Conservation (phyloP, 1,140 invertebrate species). For the Dryas iulia region DNA sequence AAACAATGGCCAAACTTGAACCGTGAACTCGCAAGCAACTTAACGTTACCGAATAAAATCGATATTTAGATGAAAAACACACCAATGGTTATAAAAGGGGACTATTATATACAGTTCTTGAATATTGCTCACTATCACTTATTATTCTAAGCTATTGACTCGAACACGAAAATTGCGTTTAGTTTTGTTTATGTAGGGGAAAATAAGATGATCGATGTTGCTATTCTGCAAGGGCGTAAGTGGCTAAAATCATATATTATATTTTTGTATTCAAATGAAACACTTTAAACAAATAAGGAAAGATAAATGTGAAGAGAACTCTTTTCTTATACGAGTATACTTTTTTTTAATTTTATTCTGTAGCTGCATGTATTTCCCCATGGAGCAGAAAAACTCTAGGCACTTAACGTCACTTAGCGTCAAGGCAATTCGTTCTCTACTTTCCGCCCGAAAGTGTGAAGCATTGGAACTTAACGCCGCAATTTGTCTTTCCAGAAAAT, state of each 20-base stretch:
- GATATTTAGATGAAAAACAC: conserved; percentile 14
- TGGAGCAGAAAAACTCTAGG: no score
- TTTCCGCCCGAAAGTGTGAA: no score
- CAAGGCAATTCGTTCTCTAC: no score
- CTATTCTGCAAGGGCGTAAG: conserved; percentile 21
- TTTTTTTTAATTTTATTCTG: no score
- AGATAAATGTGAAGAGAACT: no score
- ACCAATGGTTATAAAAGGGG: conserved; percentile 13
- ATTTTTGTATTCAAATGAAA: neutral
- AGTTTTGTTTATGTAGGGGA: conserved; percentile 69
- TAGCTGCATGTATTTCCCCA: no score
- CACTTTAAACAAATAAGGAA: no score
- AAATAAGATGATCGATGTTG: conserved; percentile 39
- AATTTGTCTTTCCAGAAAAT: no score
- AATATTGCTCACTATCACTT: conserved; percentile 73
- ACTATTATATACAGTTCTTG: conserved; percentile 31
- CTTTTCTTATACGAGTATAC: no score
- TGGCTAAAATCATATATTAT: neutral
- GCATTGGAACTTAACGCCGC: no score
- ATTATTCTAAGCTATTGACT: conserved; percentile 78
- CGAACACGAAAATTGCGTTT: conserved; percentile 75
- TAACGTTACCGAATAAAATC: conserved; percentile 9
- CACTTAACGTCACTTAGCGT: no score
- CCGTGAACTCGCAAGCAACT: neutral
- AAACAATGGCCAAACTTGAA: conserved; percentile 17